Evolutionary conservation across 2,888 invertebrate genomes (phyloP).

Genomic region (Auanema freiburgensis): DNA sequence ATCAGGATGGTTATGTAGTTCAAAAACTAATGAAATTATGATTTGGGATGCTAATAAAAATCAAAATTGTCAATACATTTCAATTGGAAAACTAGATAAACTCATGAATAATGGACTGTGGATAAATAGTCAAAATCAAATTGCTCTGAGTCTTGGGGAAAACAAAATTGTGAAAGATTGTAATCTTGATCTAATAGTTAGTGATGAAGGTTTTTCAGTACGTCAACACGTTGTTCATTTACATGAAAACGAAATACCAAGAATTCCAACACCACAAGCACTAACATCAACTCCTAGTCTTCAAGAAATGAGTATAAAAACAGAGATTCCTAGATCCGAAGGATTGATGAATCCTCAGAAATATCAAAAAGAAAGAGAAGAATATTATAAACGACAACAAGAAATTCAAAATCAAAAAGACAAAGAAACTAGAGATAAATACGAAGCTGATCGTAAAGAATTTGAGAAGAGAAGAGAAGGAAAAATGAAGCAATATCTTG

Average conservation of each 20-base stretch:
- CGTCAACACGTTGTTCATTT: no score
- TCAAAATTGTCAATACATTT: conserved; percentile 40
- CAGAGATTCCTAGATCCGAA: conserved; percentile 21
- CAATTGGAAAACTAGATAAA: conserved; percentile 25
- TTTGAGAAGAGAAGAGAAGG: conserved; percentile 2
- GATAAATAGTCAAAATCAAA: no score
- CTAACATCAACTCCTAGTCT: no score
- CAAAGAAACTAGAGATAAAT: no score
- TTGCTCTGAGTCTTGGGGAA: no score
- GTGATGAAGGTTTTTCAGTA: no score
- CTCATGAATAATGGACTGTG: conserved; percentile 25
- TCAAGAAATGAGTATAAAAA: no score
- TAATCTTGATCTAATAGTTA: no score
- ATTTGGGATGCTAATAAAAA: conserved; percentile 44
- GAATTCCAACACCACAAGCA: conserved; percentile 22
- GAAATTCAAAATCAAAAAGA: no score
- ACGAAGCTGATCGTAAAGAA: conserved; percentile 3
- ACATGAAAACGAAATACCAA: conserved; percentile 23
- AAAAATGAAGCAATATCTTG: conserved; percentile 2
- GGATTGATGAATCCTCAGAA: conserved; percentile 3
- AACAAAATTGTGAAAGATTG: no score
- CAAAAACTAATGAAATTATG: conserved; percentile 45
- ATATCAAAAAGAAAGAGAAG: conserved; percentile 4
- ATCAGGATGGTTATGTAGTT: conserved; percentile 37
- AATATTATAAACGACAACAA: no score